A percentile compares a stretch with the other conserved stretches of the same genome.
Conservation (phyloP, 2,113 vertebrate genomes). For the Carettochelys insculpta region DNA sequence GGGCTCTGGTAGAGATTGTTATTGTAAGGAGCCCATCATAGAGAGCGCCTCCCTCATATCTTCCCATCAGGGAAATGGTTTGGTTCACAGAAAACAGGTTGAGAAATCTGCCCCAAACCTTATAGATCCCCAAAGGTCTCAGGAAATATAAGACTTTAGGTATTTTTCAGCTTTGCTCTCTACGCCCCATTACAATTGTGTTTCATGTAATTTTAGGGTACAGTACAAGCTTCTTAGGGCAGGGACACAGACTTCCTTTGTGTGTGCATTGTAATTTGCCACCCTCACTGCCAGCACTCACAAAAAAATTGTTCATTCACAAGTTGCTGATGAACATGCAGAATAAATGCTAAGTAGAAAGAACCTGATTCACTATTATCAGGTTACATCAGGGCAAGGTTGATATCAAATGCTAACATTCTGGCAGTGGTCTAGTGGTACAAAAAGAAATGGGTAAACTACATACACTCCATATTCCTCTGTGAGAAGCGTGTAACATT, state of each 20-base stretch:
- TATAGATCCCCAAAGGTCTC: neutral
- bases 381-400: neutral
- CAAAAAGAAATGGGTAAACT: neutral
- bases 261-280: neutral
- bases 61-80: neutral
- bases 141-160: neutral
- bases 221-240: neutral
- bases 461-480: neutral
- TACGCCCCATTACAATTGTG: neutral
- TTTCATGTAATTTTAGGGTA: slow-evolving; percentile 22
- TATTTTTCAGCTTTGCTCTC: neutral
- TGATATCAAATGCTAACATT: neutral
- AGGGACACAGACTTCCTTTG: neutral
- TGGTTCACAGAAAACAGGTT: neutral
- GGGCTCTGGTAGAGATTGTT: neutral
- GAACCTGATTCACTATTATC: neutral
- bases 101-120: neutral
- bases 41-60: neutral
- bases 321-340: neutral
- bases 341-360: neutral
- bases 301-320: neutral
- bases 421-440: neutral
- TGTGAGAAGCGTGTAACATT: neutral
- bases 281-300: neutral
- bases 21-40: neutral